Percentiles rank a stretch among this genome's conserved stretches.
Evolutionary conservation across 1,140 invertebrate species (phyloP).

Genomic region (Drosophila ambigua): DNA sequence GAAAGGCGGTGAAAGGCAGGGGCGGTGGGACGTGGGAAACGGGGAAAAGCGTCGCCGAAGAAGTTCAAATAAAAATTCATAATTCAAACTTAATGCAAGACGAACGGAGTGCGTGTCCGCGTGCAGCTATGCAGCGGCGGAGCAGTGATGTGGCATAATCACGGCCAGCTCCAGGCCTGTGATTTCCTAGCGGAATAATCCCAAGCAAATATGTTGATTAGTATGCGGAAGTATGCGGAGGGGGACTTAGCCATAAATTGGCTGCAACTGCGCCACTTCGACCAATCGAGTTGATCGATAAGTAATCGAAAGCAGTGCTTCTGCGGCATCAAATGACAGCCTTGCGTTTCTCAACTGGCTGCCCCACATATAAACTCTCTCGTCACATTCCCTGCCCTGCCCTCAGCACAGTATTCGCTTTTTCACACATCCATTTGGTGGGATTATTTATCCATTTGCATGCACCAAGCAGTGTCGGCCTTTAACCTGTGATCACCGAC

Average conservation of each 20-base stretch:
- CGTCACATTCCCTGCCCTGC: no score
- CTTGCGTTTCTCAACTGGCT: no score
- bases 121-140: neutral
- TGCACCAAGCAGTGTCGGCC: neutral
- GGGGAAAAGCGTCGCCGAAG: constrained; percentile 37
- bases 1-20: neutral
- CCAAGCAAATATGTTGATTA: no score
- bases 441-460: no score
- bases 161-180: neutral
- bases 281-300: no score
- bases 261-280: no score
- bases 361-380: no score
- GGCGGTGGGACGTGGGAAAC: neutral
- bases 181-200: neutral
- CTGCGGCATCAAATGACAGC: no score
- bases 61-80: constrained; percentile 67
- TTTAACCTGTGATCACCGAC: constrained; percentile 13
- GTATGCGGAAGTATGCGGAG: no score
- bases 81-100: constrained; percentile 63
- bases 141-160: constrained; percentile 1
- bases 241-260: neutral
- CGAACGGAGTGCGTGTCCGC: constrained; percentile 20
- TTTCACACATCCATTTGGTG: no score
- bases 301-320: no score
- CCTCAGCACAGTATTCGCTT: no score